Evolutionary conservation across 2,888 invertebrate species (phyloP).

Genomic region (Prenolepis imparis): DNA sequence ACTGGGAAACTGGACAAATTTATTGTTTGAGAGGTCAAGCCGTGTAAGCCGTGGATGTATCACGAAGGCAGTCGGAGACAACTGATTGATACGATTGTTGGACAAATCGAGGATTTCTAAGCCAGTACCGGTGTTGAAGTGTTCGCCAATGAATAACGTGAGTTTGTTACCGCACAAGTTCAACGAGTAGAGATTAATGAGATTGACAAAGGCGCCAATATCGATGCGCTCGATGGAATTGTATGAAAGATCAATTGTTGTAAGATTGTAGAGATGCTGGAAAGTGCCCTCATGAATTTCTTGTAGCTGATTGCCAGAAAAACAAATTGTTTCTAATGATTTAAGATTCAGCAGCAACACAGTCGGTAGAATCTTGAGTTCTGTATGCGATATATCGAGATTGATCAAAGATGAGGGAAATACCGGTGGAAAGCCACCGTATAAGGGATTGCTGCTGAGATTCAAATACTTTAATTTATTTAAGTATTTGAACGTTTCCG

Average conservation of each 20-base stretch:
- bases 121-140: constrained; percentile 94
- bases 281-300: constrained; percentile 93
- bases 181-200: constrained; percentile 91
- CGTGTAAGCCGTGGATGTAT: constrained; percentile 93
- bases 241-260: constrained; percentile 91
- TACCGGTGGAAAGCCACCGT: constrained; percentile 90
- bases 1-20: constrained; percentile 94
- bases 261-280: constrained; percentile 91
- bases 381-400: constrained; percentile 92
- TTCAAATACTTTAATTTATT: constrained; percentile 91
- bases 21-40: constrained; percentile 92
- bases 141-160: constrained; percentile 93
- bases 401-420: constrained; percentile 87
- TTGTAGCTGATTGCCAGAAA: constrained; percentile 91
- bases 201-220: constrained; percentile 92
- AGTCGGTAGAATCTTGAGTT: constrained; percentile 91
- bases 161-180: constrained; percentile 92
- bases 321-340: constrained; percentile 90
- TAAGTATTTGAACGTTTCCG: constrained; percentile 90
- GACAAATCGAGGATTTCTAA: constrained; percentile 93
- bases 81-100: constrained; percentile 92
- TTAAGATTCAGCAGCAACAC: constrained; percentile 91
- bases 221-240: constrained; percentile 93
- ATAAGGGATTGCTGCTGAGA: constrained; percentile 91
- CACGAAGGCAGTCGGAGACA: constrained; percentile 94